A percentile compares a stretch with the other conserved stretches of the same genome.
Conservation (phyloP, 2,797 vertebrate genomes). For the Enteromius treurensis region DNA sequence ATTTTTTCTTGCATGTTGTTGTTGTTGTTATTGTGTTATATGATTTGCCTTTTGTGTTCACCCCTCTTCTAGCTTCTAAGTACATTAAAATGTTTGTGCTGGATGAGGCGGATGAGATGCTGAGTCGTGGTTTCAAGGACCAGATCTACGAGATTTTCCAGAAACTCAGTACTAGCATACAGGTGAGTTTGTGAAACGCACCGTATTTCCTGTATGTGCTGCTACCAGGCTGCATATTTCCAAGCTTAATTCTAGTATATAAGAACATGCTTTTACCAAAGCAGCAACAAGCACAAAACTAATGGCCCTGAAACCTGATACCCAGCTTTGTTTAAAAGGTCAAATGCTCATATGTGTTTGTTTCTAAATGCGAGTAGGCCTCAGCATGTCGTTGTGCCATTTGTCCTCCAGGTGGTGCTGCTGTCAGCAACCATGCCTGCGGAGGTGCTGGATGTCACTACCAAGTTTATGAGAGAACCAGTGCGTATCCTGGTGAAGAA, state of each 20-base stretch:
- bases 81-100: constrained; percentile 83
- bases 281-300: not conserved
- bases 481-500: constrained; percentile 90
- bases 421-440: constrained; percentile 89
- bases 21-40: not conserved
- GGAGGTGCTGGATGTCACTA: constrained; percentile 88
- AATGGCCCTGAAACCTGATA: not conserved
- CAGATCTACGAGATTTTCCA: constrained; percentile 86
- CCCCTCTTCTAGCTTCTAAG: constrained; percentile 70
- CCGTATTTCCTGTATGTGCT: not conserved
- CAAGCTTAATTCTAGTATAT: not conserved
- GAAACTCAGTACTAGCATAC: constrained; percentile 79
- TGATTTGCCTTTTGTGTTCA: not conserved
- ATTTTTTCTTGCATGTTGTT: not conserved
- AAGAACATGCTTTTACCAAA: not conserved
- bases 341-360: not conserved
- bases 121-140: constrained; percentile 84
- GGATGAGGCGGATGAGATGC: constrained; percentile 83
- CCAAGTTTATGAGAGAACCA: constrained; percentile 90
- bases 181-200: constrained; percentile 64
- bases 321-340: not conserved
- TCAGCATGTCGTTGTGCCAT: not conserved
- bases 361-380: not conserved
- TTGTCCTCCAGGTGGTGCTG: constrained; percentile 81
- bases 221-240: not conserved